Conservation (phyloP, 2,888 invertebrate genomes). For the Resseliella maxima region DNA sequence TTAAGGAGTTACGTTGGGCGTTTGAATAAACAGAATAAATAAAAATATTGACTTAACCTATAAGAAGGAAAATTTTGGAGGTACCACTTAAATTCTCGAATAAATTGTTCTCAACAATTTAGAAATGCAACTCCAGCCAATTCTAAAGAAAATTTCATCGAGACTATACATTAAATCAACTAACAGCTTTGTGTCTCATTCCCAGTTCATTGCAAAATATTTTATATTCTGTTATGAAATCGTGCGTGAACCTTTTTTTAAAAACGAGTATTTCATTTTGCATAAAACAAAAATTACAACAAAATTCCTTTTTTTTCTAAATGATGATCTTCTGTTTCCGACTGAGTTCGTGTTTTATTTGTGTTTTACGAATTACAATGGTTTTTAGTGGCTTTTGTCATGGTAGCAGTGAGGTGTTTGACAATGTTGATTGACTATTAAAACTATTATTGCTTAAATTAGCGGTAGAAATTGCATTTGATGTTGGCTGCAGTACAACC, state of each 20-base stretch:
- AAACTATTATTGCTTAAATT: slow-evolving; percentile 39
- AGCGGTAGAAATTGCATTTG: slow-evolving; percentile 49
- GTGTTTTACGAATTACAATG: neutral
- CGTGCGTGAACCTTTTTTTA: neutral
- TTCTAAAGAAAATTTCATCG: neutral
- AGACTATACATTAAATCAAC: neutral
- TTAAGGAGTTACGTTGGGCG: neutral
- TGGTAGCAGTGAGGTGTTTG: slow-evolving; percentile 37
- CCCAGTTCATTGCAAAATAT: neutral
- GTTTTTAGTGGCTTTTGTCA: slow-evolving; percentile 38
- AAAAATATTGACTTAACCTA: neutral
- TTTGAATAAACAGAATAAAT: slow-evolving; percentile 20
- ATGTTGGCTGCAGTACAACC: slow-evolving; percentile 58
- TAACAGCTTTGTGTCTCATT: neutral
- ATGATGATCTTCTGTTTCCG: slow-evolving; percentile 36
- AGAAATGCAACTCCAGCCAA: neutral
- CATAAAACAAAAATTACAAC: neutral
- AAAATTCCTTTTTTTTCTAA: neutral
- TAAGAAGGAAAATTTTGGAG: neutral
- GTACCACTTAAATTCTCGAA: slow-evolving; percentile 1
- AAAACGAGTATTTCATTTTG: slow-evolving; percentile 27
- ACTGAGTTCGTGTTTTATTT: slow-evolving; percentile 41
- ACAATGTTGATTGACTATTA: slow-evolving; percentile 30
- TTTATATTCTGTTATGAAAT: neutral
- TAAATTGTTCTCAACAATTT: neutral